Conservation (phyloP, 2,113 vertebrate species). For the Chascanopsetta lugubris region DNA sequence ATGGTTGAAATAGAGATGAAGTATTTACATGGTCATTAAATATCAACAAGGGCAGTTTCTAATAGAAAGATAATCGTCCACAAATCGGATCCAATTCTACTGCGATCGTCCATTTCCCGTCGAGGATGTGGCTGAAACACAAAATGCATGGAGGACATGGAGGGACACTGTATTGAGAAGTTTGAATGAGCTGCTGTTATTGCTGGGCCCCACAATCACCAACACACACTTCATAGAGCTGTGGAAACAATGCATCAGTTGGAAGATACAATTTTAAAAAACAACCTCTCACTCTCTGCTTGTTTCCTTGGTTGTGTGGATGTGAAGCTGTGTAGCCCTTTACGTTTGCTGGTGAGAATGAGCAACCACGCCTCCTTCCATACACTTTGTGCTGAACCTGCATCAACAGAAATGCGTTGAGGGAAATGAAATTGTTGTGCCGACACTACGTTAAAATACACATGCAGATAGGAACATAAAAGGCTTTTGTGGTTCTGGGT, state of each 20-base stretch:
- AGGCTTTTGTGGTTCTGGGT: neutral
- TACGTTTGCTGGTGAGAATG: constrained; percentile 70
- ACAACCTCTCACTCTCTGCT: neutral
- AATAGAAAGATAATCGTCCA: neutral
- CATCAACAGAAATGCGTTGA: constrained; percentile 3
- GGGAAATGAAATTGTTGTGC: neutral
- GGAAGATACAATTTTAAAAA: neutral
- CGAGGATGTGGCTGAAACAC: constrained; percentile 4
- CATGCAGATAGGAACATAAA: neutral
- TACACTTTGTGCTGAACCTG: constrained; percentile 22
- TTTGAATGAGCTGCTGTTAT: constrained; percentile 45
- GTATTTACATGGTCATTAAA: constrained; percentile 60
- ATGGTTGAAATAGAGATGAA: constrained; percentile 43
- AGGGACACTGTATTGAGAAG: neutral
- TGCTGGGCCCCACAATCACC: constrained; percentile 45
- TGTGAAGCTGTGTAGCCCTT: constrained; percentile 62
- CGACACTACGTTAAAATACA: neutral
- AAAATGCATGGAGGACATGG: neutral
- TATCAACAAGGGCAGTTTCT: constrained; percentile 17
- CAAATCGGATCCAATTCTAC: neutral
- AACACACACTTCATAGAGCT: constrained; percentile 2
- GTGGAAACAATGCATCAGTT: neutral
- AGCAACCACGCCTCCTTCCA: constrained; percentile 21
- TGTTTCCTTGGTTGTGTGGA: neutral
- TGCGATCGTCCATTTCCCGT: neutral